Percentiles rank a stretch among this genome's conserved stretches.
phyloP scores from a whole-genome alignment of 2,888 invertebrate species.

The Dasypolia templi region DNA sequence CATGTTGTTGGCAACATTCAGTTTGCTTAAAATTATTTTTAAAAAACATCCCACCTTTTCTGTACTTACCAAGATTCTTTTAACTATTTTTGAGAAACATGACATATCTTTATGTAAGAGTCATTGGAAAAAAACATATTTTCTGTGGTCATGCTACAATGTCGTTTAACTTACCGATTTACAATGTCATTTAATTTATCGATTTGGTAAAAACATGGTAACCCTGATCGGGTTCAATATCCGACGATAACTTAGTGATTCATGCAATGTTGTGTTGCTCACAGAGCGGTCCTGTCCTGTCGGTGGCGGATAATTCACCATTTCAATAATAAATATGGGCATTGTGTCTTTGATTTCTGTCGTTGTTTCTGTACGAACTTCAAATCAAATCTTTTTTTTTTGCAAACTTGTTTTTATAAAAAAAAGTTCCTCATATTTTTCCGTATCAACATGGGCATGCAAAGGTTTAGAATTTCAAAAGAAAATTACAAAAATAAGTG shows the following conservation, averaged over 20 bases:
- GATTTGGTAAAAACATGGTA: constrained; percentile 45
- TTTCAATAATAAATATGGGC: constrained; percentile 52
- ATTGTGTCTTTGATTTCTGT: constrained; percentile 34
- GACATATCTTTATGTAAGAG: neutral
- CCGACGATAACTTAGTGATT: constrained; percentile 66
- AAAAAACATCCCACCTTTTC: neutral
- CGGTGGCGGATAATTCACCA: constrained; percentile 58
- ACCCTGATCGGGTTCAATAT: constrained; percentile 64
- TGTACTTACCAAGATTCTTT: neutral
- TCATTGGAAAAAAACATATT: neutral
- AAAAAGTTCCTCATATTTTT: no score
- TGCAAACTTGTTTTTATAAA: no score
- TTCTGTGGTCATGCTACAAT: constrained; percentile 19
- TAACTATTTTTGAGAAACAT: neutral
- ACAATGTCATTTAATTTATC: constrained; percentile 18
- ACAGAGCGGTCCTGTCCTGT: constrained; percentile 36
- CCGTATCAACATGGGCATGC: no score
- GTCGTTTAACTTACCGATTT: constrained; percentile 12
- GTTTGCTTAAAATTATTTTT: neutral
- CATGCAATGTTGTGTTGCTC: constrained; percentile 61
- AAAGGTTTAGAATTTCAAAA: no score
- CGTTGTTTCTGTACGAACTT: neutral
- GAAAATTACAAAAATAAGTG: no score
- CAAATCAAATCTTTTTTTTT: no score
- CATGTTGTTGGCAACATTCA: neutral